phyloP scores from a whole-genome alignment of 2,797 vertebrate genomes.

The Dermochelys coriacea region DNA sequence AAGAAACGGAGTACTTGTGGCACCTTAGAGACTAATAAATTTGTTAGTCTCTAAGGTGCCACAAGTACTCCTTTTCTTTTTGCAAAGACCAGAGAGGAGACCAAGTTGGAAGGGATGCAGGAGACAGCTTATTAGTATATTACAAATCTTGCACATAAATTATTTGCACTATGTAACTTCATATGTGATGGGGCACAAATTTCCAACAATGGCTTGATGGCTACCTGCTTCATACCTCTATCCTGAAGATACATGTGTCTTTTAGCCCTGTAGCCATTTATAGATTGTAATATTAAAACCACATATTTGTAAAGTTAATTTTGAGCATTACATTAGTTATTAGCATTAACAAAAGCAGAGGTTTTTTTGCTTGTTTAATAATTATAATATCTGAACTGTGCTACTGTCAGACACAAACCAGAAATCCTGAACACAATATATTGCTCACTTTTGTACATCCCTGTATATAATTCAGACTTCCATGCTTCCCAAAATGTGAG shows the following conservation, averaged over 20 bases:
- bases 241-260: background rate
- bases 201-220: background rate
- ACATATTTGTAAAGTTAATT: background rate
- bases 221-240: background rate
- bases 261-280: background rate
- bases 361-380: background rate
- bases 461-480: background rate
- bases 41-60: too few species aligned
- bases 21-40: too few species aligned
- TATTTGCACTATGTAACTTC: background rate
- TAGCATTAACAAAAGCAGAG: background rate
- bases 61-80: too few species aligned
- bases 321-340: background rate
- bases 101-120: background rate
- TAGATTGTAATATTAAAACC: background rate
- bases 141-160: background rate
- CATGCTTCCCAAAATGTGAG: background rate
- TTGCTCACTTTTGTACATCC: background rate
- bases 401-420: background rate
- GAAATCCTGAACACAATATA: background rate
- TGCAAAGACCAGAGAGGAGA: background rate
- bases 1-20: too few species aligned
- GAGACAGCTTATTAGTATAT: background rate
- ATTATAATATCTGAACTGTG: background rate
- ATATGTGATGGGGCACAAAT: background rate